These are phyloP conservation scores for Listronotus bonariensis DNA, from an alignment of 1,140 invertebrate genomes.

Conservation along the genomic window DNA sequence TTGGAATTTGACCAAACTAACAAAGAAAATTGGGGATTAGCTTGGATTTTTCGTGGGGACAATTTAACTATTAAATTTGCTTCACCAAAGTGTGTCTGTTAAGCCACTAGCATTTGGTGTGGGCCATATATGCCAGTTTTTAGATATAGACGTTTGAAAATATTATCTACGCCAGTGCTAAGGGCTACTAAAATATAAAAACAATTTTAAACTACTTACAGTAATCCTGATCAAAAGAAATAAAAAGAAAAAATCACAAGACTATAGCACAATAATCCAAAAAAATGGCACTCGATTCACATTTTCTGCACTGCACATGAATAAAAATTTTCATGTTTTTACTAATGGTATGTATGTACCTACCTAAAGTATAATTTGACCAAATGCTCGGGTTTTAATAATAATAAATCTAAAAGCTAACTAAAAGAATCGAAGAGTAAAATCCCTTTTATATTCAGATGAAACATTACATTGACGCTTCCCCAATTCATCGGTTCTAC, in stretches of 20 bases:
- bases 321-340: background rate
- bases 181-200: too few species aligned
- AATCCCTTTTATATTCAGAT: constrained; percentile 33
- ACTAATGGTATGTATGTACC: constrained; percentile 15
- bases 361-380: constrained; percentile 23
- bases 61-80: too few species aligned
- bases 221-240: constrained; percentile 8
- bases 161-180: too few species aligned
- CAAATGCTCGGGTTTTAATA: constrained; percentile 10
- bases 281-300: background rate
- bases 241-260: constrained; percentile 7
- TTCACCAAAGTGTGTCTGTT: too few species aligned
- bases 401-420: constrained; percentile 33
- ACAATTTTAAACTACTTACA: constrained; percentile 12
- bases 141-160: too few species aligned
- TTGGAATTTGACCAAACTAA: too few species aligned
- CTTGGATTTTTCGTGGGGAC: too few species aligned
- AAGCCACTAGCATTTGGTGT: too few species aligned
- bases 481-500: constrained; percentile 19
- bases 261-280: constrained; percentile 13
- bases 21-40: too few species aligned
- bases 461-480: constrained; percentile 25
- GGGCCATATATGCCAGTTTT: too few species aligned
- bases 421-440: constrained; percentile 32
- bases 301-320: background rate